These are phyloP conservation scores for Eupleurogrammus muticus DNA, from an alignment of 2,797 vertebrate genomes.

Conservation along the genomic window DNA sequence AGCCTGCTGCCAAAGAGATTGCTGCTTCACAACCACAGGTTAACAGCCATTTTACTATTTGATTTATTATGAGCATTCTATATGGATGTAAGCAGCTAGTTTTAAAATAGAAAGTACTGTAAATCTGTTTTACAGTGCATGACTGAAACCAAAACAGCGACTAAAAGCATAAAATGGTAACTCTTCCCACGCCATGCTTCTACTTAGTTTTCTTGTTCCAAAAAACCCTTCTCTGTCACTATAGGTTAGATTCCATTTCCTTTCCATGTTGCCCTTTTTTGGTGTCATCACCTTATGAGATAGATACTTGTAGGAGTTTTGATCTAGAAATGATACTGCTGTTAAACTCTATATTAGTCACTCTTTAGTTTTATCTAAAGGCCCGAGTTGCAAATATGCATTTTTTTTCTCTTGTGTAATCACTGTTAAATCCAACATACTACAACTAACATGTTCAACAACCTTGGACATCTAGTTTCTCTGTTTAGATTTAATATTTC, in stretches of 20 bases:
- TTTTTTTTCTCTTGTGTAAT: background rate
- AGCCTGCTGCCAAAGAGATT: conserved; percentile 50
- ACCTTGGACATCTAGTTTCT: conserved; percentile 3
- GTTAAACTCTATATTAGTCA: conserved; percentile 1
- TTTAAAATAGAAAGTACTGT: conserved; percentile 1
- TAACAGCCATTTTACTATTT: conserved; percentile 1
- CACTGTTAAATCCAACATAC: conserved; percentile 6
- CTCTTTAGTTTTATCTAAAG: background rate
- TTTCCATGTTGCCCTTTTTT: conserved; percentile 7
- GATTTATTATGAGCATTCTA: background rate
- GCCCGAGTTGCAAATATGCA: conserved; percentile 5
- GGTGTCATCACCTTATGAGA: background rate
- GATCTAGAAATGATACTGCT: background rate
- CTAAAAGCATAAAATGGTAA: background rate
- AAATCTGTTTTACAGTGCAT: background rate
- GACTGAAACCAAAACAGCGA: conserved; percentile 38
- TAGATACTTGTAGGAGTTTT: background rate
- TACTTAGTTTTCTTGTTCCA: conserved; percentile 12
- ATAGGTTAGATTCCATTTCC: conserved; percentile 19
- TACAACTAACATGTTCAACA: conserved; percentile 11
- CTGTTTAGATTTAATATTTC: background rate
- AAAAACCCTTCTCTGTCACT: conserved; percentile 28
- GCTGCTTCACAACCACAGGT: conserved; percentile 78
- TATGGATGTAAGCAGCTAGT: background rate
- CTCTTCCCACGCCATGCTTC: conserved; percentile 11